Conservation (phyloP, 2,888 invertebrate species). For the Drosophila bunnanda region DNA sequence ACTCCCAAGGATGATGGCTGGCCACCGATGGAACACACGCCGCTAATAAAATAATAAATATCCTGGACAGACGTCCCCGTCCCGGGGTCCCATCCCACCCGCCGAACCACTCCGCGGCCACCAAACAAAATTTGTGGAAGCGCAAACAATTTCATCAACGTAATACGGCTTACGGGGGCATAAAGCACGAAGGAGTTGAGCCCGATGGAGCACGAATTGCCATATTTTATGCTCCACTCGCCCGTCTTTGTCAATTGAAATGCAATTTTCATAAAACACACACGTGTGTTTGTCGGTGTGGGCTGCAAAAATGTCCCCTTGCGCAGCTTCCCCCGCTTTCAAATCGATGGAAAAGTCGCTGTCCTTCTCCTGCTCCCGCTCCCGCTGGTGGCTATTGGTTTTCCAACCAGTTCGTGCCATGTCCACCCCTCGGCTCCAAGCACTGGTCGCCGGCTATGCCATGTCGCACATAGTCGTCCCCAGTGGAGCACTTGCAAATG, state of each 20-base stretch:
- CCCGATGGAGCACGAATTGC: slow-evolving; percentile 63
- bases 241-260: slow-evolving; percentile 73
- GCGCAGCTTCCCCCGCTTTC: slow-evolving; percentile 41
- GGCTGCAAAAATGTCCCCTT: slow-evolving; percentile 41
- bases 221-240: slow-evolving; percentile 76
- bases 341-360: slow-evolving; percentile 62
- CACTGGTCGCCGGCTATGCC: slow-evolving; percentile 18
- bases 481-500: slow-evolving; percentile 75
- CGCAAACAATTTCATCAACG: slow-evolving; percentile 78
- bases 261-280: slow-evolving; percentile 80
- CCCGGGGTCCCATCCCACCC: slow-evolving; percentile 22
- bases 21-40: slow-evolving; percentile 62
- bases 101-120: slow-evolving; percentile 12
- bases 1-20: slow-evolving; percentile 56
- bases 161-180: slow-evolving; percentile 44
- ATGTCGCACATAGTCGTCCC: slow-evolving; percentile 57
- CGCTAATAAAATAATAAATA: slow-evolving; percentile 81
- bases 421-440: slow-evolving; percentile 15
- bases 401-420: slow-evolving; percentile 1
- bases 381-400: slow-evolving; percentile 36
- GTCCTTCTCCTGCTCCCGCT: slow-evolving; percentile 21
- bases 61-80: slow-evolving; percentile 50
- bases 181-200: slow-evolving; percentile 67
- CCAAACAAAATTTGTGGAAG: slow-evolving; percentile 70
- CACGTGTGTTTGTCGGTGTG: slow-evolving; percentile 48